Evolutionary conservation across 2,113 vertebrate species (phyloP), one percentile per base, ranked within the genome.

Genomic region (Corythornis madagascariensis): DNA sequence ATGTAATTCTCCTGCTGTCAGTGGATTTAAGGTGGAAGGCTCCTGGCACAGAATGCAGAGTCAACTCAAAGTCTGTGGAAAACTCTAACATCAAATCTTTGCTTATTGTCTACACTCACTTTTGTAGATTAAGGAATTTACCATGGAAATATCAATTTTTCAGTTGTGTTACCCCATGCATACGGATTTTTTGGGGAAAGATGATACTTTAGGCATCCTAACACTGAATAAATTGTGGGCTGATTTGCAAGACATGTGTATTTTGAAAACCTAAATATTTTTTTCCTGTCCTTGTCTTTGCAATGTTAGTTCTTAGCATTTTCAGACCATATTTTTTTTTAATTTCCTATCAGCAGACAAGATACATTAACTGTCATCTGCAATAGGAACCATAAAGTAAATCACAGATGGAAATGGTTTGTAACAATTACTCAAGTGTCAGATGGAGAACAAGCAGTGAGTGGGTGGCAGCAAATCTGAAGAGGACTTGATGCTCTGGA

Each of bases 371-470:
- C 70, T 86, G 64, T 91, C 52, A 14, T 64, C 50, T 95, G 67
- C 76, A 92, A 78, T 63, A 85, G 53, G 60, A 93, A 94, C 69
- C 55, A 86, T 33, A 72, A 92, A 91, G 48, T 79, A 88, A 96
- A 94, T 91, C 89, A 94, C 70, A 83, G 82, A 93, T 92, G 87
- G 82, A 93, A 94, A 95, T 74, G 71, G 50, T 91, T 94, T 91
- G 65, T 85, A 94, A 88, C 79, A 95, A 92, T 95, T 96, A 71
- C 50, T 95, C 77, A 88, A 89, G 65, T 90, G 92, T 97, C 83
- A 94, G 45, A 60, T 56, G 89, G 55, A 15, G 64, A 96, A 93
- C 64, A 92, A 86, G 47, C 56, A 2, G 3, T 60, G 71, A 94
- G 67, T 83, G 94, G 71, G 87, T 0, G 0, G 71, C 40, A 76